Evolutionary conservation across 2,888 invertebrate species (phyloP), one percentile per base, ranked within the genome.

Genomic region (Drosophila ezoana): DNA sequence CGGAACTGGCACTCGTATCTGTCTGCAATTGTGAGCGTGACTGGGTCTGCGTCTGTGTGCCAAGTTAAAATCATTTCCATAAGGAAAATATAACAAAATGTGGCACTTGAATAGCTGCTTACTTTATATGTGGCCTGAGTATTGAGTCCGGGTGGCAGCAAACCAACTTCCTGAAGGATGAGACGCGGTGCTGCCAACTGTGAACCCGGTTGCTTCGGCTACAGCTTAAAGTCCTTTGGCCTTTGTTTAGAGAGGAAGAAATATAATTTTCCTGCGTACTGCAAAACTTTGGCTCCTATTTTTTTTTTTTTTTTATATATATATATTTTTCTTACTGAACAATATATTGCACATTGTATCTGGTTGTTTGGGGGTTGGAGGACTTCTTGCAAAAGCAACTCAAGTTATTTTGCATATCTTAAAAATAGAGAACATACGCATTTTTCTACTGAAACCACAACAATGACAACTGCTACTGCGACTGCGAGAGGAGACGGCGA

Each of bases 351-450:
- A 47, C 60, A 77, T 64, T 77, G 74, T 71, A 71, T 64, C 41
- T 57, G 45, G 23, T 20, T 65, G 13, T 28, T 43, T 59, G 48
- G 53, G 23, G 56, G 35, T 35, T 51, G 33, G 16, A 35, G n/a
- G 8, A 41, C 41, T 45, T 35, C 40, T 44, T 54, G 35, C 53
- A 43, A 52, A 67, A 69, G 62, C 66, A 69, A 72, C 72, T 86
- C 79, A 79, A 81, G 81, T 79, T 80, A 74, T 74, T 82, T 81
- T 70, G 76, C 83, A 83, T 83, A 86, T 82, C 68, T 73, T 80
- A 53, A 68, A 71, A 80, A 80, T 72, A 61, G 56, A 61, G 56
- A 76, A 68, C 78, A 82, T 75, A 79, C 82, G 75, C 77, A 77
- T 58, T 71, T 62, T 66, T 68, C 35, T 35, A 33, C 53, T 65